Conservation (phyloP, 2,888 invertebrate genomes). For the Lucinisca nassula region DNA sequence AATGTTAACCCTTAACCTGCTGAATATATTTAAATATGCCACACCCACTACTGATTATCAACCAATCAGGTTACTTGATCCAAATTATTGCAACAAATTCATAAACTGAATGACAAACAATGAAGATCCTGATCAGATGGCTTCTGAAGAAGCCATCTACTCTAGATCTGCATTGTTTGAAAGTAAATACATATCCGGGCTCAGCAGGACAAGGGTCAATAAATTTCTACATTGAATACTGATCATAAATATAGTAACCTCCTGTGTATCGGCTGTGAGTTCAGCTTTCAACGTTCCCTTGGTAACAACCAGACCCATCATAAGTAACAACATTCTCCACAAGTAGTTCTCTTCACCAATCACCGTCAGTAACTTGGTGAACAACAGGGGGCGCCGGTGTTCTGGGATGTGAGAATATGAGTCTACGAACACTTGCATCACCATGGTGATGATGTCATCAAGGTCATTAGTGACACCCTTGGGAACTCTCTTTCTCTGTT, state of each 20-base stretch:
- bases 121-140: no score
- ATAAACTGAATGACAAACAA: no score
- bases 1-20: no score
- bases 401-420: slow-evolving; percentile 97
- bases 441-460: slow-evolving; percentile 81
- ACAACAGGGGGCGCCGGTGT: slow-evolving; percentile 95
- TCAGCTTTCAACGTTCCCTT: slow-evolving; percentile 70
- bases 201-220: no score
- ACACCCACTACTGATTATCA: no score
- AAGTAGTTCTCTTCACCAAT: slow-evolving; percentile 89
- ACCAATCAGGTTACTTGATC: no score
- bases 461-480: slow-evolving; percentile 71
- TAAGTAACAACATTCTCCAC: slow-evolving; percentile 88
- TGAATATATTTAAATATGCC: no score
- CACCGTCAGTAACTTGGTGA: slow-evolving; percentile 92
- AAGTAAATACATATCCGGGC: no score
- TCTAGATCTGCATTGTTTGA: no score
- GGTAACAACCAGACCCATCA: slow-evolving; percentile 88
- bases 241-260: slow-evolving; percentile 32
- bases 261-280: slow-evolving; percentile 87
- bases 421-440: slow-evolving; percentile 95
- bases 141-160: no score
- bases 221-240: no score
- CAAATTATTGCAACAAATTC: no score
- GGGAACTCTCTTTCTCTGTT: slow-evolving; percentile 69